Base-by-base conservation (phyloP, 2,113 vertebrate genomes). In the Hyperopisus bebe region DNA sequence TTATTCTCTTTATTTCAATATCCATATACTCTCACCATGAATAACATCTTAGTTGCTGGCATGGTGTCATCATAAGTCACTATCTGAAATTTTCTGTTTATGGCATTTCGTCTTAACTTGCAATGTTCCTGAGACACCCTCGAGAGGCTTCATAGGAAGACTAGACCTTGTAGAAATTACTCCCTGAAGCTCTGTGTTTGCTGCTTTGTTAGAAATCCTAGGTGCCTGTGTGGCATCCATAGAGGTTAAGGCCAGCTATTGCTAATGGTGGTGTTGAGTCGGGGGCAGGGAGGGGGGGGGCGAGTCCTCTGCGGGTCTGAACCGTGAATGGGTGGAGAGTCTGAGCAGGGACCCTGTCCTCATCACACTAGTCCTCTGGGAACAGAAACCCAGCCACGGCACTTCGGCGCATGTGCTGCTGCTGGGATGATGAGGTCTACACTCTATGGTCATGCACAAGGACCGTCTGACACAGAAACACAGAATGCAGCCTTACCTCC, bases 401-500 rank as follows among this genome's bases (percentile, higher is more conserved):
- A 90, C 89, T 66, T 58, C 70, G 47, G 84, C 77, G 7, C 42
- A 46, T 86, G 88, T 77, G n/a, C 62, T 31, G 10, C 62, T 27
- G n/a, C 91, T 44, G 88, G 85, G 90, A 89, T 85, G 89, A 92
- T 92, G 92, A 89, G 58, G 89, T 90, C 90, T 90, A 92, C 89
- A 88, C 82, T 89, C 77, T 91, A 92, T 90, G 88, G 90, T 89
- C 91, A 93, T 92, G 92, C 90, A 91, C 88, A 88, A 89, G 88
- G 87, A 92, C 90, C 87, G 92, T 87, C 88, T 90, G 58, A 90
- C 87, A 85, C 46, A 89, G 15, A 80, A 46, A 87, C 83, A 89
- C 86, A 91, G 90, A 83, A 93, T 89, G 91, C 92, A 83, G 90
- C 92, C 95, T 96, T 95, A 96, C 95, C 95, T 96, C 94, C 66